Percentiles rank a stretch among this genome's conserved stretches.
These are phyloP conservation scores for Drosophila yooni DNA, from an alignment of 2,888 invertebrate species.

Conservation along the genomic window DNA sequence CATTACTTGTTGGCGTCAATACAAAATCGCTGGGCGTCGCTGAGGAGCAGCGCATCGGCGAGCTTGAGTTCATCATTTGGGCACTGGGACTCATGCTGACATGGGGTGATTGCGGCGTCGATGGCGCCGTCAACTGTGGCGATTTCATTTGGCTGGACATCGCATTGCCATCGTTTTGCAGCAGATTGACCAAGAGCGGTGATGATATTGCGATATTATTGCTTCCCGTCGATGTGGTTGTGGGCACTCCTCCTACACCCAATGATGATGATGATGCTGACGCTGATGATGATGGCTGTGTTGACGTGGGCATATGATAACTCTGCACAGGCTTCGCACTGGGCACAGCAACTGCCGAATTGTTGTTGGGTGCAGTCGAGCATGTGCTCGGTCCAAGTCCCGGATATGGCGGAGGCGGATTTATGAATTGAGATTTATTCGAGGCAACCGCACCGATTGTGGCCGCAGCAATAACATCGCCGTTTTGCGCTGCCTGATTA, in stretches of 20 bases:
- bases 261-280: conserved; percentile 18
- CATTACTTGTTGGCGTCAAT: conserved; percentile 51
- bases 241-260: conserved; percentile 27
- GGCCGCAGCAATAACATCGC: conserved; percentile 61
- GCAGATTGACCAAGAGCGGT: conserved; percentile 94
- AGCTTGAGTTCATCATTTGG: conserved; percentile 70
- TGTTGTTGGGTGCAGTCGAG: conserved; percentile 42
- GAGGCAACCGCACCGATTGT: conserved; percentile 37
- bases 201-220: conserved; percentile 92
- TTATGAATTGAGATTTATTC: conserved; percentile 82
- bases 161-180: conserved; percentile 91
- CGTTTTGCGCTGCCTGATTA: conserved; percentile 69
- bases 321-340: conserved; percentile 42
- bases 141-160: conserved; percentile 79
- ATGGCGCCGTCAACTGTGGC: conserved; percentile 60
- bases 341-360: conserved; percentile 34
- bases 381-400: conserved; percentile 65
- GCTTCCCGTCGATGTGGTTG: conserved; percentile 66
- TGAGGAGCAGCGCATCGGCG: conserved; percentile 79
- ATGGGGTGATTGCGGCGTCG: conserved; percentile 69
- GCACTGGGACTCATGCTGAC: conserved; percentile 66
- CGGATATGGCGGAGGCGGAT: conserved; percentile 84
- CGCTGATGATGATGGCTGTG: conserved; percentile 29
- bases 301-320: conserved; percentile 40
- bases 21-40: conserved; percentile 73